Base-by-base conservation (phyloP, 2,797 vertebrate species). In the Huso huso region DNA sequence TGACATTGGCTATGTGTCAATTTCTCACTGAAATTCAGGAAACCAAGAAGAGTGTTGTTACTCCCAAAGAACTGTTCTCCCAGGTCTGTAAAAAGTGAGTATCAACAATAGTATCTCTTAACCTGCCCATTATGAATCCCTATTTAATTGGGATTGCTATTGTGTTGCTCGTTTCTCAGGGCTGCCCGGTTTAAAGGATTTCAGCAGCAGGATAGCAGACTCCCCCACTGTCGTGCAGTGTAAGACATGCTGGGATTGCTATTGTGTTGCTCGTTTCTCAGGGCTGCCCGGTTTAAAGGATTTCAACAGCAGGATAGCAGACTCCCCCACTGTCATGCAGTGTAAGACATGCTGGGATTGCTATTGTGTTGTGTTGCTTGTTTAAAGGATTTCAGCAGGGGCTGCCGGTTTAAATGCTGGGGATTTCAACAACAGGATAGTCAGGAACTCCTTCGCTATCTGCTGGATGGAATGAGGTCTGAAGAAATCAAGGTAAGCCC, bases 31-130 rank as follows among this genome's bases (percentile, higher is more conserved):
- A 98, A 79, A 93, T 98, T 83, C 92, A 95, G 78, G 90, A 93
- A 72, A 87, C 90, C 49, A 93, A 92, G 79, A 95, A 87, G 76
- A 83, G 88, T 15, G 85, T 93, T 8, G 88, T 98, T 61, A 94
- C 90, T 1, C 97, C 97, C 0, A 89, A 83, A 76, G 94, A 97
- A 76, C 86, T 99, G 71, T 98, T 99, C 85, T 79, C 92, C 76
- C 95, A 98, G 92, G 91, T 99, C 86, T 97, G 95, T 91, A 96
- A 95, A 90, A 99, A 97, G 96, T 98, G 76, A 92, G 94, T 83
- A 76, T 67, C 52, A 18, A 4, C 66, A 59, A 4, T 37, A 49
- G 13, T 53, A 67, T 66, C 63, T 10, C 23, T 48, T 48, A 63
- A 48, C 66, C 53, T 52, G 7, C 48, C 1, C 68, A 63, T 4